Conservation (phyloP, 2,797 vertebrate species). For the Calcarius lapponicus region DNA sequence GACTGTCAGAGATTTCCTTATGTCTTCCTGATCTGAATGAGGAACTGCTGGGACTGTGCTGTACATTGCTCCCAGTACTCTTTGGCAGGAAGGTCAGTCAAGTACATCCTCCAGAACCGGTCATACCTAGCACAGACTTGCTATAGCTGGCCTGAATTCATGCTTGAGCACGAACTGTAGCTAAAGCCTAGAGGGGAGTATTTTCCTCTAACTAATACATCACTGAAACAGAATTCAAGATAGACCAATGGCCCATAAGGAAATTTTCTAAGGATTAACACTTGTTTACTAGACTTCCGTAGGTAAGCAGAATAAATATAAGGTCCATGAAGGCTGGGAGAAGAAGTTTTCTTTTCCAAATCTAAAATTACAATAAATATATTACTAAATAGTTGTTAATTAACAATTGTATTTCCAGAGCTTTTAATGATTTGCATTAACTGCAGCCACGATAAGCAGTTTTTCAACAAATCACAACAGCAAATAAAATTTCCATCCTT, state of each 20-base stretch:
- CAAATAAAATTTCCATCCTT: conserved; percentile 9
- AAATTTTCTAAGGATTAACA: neutral
- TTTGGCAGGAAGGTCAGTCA: neutral
- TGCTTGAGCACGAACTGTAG: neutral
- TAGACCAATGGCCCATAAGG: neutral
- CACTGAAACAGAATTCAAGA: neutral
- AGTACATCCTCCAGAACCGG: neutral
- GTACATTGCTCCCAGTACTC: neutral
- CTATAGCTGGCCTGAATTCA: neutral
- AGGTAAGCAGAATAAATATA: neutral
- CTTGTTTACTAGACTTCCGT: neutral
- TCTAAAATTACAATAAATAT: neutral
- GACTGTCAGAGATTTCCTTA: neutral
- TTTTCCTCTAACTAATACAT: neutral
- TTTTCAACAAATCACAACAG: neutral
- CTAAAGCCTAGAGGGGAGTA: neutral
- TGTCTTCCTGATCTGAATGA: neutral
- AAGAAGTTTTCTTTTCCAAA: neutral
- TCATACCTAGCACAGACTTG: neutral
- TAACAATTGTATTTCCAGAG: neutral
- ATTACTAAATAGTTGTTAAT: neutral
- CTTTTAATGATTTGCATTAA: neutral
- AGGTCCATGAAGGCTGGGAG: neutral
- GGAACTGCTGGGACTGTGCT: neutral
- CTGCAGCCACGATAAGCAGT: neutral